Evolutionary conservation across 2,113 vertebrate genomes (phyloP).

Genomic region (Mastomys natalensis): DNA sequence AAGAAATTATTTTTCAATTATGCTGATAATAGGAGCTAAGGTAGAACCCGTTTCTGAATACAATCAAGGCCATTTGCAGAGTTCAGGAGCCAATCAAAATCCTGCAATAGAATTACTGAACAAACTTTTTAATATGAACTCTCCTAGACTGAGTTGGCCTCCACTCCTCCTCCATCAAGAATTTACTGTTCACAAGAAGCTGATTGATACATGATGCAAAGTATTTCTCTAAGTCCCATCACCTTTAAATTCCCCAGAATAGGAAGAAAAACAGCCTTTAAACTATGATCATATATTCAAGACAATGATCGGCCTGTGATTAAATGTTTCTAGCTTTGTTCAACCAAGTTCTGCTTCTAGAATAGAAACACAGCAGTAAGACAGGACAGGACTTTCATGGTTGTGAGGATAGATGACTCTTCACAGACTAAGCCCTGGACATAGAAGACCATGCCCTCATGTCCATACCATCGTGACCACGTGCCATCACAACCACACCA

Average conservation of each 20-base stretch:
- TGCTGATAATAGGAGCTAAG: neutral
- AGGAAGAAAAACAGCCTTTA: neutral
- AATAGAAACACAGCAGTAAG: neutral
- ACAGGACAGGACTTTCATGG: neutral
- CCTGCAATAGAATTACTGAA: neutral
- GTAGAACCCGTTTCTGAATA: neutral
- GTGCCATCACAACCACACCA: too few species aligned
- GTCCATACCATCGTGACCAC: too few species aligned
- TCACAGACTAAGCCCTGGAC: neutral
- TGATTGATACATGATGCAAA: fast-evolving
- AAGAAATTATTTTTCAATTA: neutral
- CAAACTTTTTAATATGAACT: fast-evolving
- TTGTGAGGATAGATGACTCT: neutral
- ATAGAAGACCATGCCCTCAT: neutral
- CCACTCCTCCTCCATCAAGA: fast-evolving
- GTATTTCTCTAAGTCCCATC: neutral
- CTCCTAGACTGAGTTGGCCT: neutral
- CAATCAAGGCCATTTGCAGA: neutral
- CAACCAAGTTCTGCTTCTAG: neutral
- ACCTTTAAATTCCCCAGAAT: neutral
- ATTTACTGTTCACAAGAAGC: too few species aligned
- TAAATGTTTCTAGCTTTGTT: neutral
- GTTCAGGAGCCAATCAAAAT: neutral
- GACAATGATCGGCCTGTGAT: neutral
- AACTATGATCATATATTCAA: neutral